Conservation (phyloP, 1,140 invertebrate species). For the Drosophila nikananu region DNA sequence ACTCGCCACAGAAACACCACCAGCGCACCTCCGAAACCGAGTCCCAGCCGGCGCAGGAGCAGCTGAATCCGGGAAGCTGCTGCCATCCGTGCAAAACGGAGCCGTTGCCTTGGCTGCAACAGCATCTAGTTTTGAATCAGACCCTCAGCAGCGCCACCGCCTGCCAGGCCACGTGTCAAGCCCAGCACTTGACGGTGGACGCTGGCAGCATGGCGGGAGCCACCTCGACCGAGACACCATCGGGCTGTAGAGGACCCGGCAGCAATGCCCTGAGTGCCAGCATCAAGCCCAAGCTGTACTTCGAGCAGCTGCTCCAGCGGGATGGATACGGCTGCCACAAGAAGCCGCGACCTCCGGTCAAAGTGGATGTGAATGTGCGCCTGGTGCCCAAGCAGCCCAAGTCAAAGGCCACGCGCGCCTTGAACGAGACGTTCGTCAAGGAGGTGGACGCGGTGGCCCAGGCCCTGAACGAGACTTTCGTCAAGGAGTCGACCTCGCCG, state of each 20-base stretch:
- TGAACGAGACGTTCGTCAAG: constrained; percentile 69
- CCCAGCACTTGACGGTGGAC: constrained; percentile 73
- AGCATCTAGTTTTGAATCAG: constrained; percentile 84
- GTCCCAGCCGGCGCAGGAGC: constrained; percentile 23
- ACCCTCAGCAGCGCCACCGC: constrained; percentile 63
- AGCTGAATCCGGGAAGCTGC: constrained; percentile 41
- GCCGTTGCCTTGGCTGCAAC: constrained; percentile 84
- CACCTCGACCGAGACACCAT: constrained; percentile 13
- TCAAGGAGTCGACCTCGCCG: constrained; percentile 51
- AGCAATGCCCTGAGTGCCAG: constrained; percentile 68
- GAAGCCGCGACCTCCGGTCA: constrained; percentile 86
- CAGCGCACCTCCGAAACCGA: constrained; percentile 36
- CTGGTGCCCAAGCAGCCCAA: constrained; percentile 87
- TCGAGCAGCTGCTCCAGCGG: constrained; percentile 68
- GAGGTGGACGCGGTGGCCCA: constrained; percentile 65
- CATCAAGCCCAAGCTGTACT: constrained; percentile 69
- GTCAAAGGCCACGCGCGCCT: constrained; percentile 39
- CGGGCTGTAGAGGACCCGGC: constrained; percentile 52
- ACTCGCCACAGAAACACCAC: constrained; percentile 28
- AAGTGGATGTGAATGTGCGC: constrained; percentile 92
- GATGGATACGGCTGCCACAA: constrained; percentile 68
- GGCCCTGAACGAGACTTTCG: constrained; percentile 68
- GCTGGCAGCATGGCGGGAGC: constrained; percentile 59
- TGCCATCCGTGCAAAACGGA: constrained; percentile 72
- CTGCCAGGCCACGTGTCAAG: constrained; percentile 74